Conservation (phyloP, 2,888 invertebrate genomes). For the Seladonia tumulorum region DNA sequence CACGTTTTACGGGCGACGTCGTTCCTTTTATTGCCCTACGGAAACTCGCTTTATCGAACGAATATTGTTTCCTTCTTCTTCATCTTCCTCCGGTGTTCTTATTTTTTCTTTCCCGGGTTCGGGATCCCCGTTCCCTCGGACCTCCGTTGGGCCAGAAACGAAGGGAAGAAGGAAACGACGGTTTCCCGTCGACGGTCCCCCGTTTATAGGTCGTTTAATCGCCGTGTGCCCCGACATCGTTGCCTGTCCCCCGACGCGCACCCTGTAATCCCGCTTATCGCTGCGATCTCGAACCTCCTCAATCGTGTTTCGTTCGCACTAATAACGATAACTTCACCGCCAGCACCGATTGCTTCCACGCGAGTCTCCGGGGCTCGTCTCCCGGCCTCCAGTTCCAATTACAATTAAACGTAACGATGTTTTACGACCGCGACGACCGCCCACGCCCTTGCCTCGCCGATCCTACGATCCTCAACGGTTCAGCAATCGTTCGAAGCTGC, state of each 20-base stretch:
- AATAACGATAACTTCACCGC: conserved; percentile 32
- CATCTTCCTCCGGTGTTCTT: neutral
- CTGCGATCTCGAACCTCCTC: conserved; percentile 40
- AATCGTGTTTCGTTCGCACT: conserved; percentile 43
- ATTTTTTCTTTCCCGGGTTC: neutral
- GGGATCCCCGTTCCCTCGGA: neutral
- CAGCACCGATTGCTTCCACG: neutral
- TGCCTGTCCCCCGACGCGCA: conserved; percentile 38
- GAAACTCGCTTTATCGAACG: conserved; percentile 71
- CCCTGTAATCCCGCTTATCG: conserved; percentile 33
- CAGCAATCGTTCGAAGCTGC: neutral
- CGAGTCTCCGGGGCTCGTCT: neutral
- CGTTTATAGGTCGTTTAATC: conserved; percentile 48
- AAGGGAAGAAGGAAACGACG: neutral
- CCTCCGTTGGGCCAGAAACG: conserved; percentile 33
- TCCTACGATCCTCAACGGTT: neutral
- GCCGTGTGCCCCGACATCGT: conserved; percentile 34
- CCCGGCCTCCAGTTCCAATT: conserved; percentile 16
- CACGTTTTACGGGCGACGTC: conserved; percentile 69
- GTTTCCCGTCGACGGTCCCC: conserved; percentile 11
- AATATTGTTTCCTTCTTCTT: conserved; percentile 50
- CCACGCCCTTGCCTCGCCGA: neutral
- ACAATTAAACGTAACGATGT: conserved; percentile 26
- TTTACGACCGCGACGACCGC: conserved; percentile 9
- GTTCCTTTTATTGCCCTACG: conserved; percentile 59